Percentiles rank a stretch among this genome's conserved stretches.
Conservation (phyloP, 2,113 vertebrate genomes). For the Lepus timidus region DNA sequence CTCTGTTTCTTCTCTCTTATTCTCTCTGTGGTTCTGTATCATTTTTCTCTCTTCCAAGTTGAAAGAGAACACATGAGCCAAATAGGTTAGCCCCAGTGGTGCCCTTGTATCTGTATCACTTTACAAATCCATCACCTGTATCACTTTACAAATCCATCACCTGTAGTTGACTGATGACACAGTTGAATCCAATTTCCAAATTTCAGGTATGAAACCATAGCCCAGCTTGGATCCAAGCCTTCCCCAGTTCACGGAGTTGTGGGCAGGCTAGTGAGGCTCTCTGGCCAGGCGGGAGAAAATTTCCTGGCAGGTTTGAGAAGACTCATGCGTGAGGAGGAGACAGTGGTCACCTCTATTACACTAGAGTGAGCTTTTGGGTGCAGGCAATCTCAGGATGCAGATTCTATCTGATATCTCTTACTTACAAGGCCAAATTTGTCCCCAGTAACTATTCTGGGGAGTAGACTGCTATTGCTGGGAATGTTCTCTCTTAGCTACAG, state of each 20-base stretch:
- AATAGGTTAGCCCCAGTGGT: neutral
- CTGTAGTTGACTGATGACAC: constrained; percentile 9
- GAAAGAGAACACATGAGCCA: neutral
- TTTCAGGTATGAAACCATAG: neutral
- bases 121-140: neutral
- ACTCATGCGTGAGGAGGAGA: neutral
- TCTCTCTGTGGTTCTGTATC: neutral
- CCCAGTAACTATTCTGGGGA: constrained; percentile 41
- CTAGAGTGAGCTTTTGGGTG: constrained; percentile 32
- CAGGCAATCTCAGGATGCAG: neutral
- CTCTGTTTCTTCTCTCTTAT: neutral
- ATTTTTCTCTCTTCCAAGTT: neutral
- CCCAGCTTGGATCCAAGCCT: constrained; percentile 14
- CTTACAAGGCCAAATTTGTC: constrained; percentile 9
- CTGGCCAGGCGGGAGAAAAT: neutral
- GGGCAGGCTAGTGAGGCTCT: neutral
- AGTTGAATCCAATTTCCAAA: neutral
- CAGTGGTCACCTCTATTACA: neutral
- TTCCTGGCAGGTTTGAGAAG: neutral
- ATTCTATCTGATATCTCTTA: constrained; percentile 43
- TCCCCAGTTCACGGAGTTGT: neutral
- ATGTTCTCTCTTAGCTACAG: neutral
- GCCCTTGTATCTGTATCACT: neutral
- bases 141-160: neutral
- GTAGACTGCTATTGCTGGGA: constrained; percentile 10